These are phyloP conservation scores for Watersipora subatra DNA, from an alignment of 1,140 invertebrate genomes.

Conservation along the genomic window DNA sequence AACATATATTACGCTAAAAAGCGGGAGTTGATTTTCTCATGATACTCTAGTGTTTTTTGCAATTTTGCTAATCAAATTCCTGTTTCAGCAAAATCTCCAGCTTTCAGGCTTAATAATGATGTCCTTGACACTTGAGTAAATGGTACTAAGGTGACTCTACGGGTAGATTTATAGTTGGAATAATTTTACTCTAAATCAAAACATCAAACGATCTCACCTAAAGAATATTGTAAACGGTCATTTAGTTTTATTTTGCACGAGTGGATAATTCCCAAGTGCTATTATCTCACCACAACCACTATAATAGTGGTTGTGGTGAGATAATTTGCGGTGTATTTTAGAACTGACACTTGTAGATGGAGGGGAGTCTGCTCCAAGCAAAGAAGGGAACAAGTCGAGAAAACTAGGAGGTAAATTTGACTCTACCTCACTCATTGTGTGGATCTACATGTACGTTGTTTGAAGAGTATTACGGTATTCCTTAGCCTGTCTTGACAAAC, in stretches of 20 bases:
- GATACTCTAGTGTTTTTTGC: too few species aligned
- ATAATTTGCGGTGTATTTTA: neutral
- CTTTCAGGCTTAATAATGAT: too few species aligned
- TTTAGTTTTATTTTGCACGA: neutral
- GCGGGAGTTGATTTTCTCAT: too few species aligned
- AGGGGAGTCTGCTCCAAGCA: too few species aligned
- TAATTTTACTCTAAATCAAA: neutral
- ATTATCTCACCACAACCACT: neutral
- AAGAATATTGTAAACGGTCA: neutral
- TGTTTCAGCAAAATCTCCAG: too few species aligned
- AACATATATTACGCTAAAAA: too few species aligned
- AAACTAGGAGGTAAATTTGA: neutral
- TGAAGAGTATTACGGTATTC: neutral
- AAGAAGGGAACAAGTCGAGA: too few species aligned
- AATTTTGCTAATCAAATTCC: too few species aligned
- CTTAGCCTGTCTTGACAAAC: neutral
- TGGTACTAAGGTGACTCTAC: neutral
- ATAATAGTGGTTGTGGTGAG: neutral
- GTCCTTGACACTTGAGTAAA: too few species aligned
- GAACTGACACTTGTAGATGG: neutral
- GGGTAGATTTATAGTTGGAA: neutral
- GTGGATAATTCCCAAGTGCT: neutral
- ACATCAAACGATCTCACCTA: neutral
- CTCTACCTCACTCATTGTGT: neutral
- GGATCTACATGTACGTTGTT: neutral